These are phyloP conservation scores for Martes martes DNA, from an alignment of 2,113 vertebrate genomes.

Conservation along the genomic window DNA sequence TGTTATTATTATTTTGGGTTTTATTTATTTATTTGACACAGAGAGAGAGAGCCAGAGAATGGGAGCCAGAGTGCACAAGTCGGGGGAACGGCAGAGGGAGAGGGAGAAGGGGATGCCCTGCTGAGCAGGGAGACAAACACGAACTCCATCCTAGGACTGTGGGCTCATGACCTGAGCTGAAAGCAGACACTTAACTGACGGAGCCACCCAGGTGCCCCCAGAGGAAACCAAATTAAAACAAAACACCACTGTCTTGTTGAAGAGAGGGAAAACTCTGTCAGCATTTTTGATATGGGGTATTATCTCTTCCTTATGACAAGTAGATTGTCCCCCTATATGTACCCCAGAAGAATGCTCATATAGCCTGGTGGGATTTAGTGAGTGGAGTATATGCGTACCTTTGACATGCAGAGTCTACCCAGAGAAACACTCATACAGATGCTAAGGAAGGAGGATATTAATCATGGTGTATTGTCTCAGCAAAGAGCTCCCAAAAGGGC, in stretches of 20 bases:
- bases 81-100: too few species aligned
- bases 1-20: too few species aligned
- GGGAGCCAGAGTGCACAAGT: too few species aligned
- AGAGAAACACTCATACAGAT: neutral
- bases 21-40: too few species aligned
- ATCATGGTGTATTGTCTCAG: neutral
- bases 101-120: too few species aligned
- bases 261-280: too few species aligned
- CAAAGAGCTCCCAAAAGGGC: neutral
- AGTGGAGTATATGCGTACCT: neutral
- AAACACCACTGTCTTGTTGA: neutral
- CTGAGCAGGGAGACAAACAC: too few species aligned
- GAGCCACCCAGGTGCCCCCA: neutral
- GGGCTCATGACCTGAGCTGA: too few species aligned
- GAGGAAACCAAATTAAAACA: neutral
- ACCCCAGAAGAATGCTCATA: neutral
- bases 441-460: neutral
- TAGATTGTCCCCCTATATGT: neutral
- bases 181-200: too few species aligned
- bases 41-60: too few species aligned
- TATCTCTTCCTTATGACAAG: neutral
- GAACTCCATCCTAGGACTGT: too few species aligned
- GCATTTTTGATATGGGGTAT: neutral
- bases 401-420: too few species aligned
- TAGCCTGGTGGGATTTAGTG: neutral